Base-by-base conservation (phyloP, 1,140 invertebrate genomes). In the Drosophila baimaii region DNA sequence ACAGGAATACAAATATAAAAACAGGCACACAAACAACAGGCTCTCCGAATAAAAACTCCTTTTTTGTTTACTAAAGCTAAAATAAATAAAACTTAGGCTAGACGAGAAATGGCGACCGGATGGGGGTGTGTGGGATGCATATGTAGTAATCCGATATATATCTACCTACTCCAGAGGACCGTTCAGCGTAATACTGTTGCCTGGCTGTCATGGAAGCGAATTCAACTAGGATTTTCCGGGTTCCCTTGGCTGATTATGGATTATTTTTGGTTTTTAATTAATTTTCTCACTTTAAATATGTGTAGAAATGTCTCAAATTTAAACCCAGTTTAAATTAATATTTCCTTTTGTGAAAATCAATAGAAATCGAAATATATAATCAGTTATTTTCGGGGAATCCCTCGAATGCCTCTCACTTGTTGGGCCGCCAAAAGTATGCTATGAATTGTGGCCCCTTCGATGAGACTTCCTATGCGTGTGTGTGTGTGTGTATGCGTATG, bases 31-130 rank as follows among this genome's bases (percentile, higher is more conserved):
- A 80, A 75, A 70, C 63, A 70, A 68, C 66, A 70, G 47, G 46
- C 47, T 70, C 51, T 71, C 49, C 65, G 41, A 39, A 49, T 70
- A 71, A 51, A 68, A 75, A 76, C 54, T 66, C 44, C 61, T 44
- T 64, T 33, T 49, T 49, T 17, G 25, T 49, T 35, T 66, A 76
- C 73, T 75, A 75, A 75, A 57, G n/a, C 79, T 85, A 85, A 88
- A 86, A 86, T 86, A 86, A 86, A 86, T 86, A 86, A 79, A 76
- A 79, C 82, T 82, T 86, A 86, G 61, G 62, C 70, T 85, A 76
- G 66, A 79, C 68, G 37, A 35, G 8, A 78, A 83, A 86, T 86
- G 82, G 82, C 82, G 83, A 76, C 55, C 43, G 39, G n/a, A 81
- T 81, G 82, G 12, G 58, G 56, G 17, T 43, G 25, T 35, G 37